These are phyloP conservation scores for Melospiza georgiana DNA, from an alignment of 2,113 vertebrate species.

Conservation along the genomic window DNA sequence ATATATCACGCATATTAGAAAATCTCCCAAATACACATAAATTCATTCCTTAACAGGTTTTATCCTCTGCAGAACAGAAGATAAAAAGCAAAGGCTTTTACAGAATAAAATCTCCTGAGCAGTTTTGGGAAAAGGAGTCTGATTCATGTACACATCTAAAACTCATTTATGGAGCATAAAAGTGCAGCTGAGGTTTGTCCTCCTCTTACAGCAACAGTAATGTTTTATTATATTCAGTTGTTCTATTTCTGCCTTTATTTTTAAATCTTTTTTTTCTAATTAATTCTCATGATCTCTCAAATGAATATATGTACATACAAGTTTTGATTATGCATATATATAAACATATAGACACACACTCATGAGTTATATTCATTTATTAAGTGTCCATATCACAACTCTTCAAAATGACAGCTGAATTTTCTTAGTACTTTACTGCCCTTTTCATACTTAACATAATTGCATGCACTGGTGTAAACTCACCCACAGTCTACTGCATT, in stretches of 20 bases:
- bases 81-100: neutral
- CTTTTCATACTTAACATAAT: neutral
- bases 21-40: neutral
- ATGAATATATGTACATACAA: fast-evolving
- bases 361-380: neutral
- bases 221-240: neutral
- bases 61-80: neutral
- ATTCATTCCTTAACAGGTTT: neutral
- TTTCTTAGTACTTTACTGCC: neutral
- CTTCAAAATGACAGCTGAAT: neutral
- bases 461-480: neutral
- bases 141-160: neutral
- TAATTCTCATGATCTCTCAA: neutral
- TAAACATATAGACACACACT: neutral
- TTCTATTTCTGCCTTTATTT: neutral
- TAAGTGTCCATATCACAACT: neutral
- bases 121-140: neutral
- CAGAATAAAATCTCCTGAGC: neutral
- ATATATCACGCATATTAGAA: neutral
- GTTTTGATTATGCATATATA: neutral
- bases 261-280: neutral
- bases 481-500: neutral
- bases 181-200: neutral
- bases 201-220: neutral
- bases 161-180: neutral